Base-by-base conservation (phyloP, 2,797 vertebrate genomes). In the Chanos chanos region DNA sequence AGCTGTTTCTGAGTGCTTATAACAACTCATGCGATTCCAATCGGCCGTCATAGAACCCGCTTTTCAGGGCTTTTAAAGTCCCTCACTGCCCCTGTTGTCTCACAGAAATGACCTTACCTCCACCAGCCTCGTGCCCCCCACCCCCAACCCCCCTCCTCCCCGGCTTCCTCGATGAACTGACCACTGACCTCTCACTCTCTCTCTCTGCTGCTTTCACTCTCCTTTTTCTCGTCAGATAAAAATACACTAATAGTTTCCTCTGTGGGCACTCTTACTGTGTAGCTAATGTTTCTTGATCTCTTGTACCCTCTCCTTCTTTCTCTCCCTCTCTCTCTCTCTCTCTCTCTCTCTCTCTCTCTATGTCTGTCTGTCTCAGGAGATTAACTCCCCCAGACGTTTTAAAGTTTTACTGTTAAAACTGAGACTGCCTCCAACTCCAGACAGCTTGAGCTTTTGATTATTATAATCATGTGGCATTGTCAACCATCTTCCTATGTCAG, bases 381-480 rank as follows among this genome's bases (percentile, higher is more conserved):
- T n/a, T n/a, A n/a, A 16, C 13, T 37, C 15, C 13, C 37, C n/a
- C 3, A 31, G 31, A 30, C 6, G 31, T 7, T 31, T 28, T n/a
- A 15, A 30, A 28, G 13, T 48, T 13, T 28, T 52, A 19, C 15
- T 24, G 24, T 40, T 33, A 16, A 58, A 31, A 31, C n/a, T 25
- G 15, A 49, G 27, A 10, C 24, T 39, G 34, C 34, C 41, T 25
- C 33, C 40, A 37, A 39, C 36, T 25, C 31, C 13, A 40, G 44
- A 55, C 25, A 33, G 36, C 13, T 28, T 36, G 27, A 37, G 60
- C 31, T 12, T n/a, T 47, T 58, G 60, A 69, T 58, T 52, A 47
- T 47, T 58, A 54, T 64, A 58, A 69, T 57, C n/a, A n/a, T 53
- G 54, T 45, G 56, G 51, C 59, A 30, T 62, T 52, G 56, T 50